phyloP scores from a whole-genome alignment of 2,797 vertebrate genomes.

The Sebastes jordani region DNA sequence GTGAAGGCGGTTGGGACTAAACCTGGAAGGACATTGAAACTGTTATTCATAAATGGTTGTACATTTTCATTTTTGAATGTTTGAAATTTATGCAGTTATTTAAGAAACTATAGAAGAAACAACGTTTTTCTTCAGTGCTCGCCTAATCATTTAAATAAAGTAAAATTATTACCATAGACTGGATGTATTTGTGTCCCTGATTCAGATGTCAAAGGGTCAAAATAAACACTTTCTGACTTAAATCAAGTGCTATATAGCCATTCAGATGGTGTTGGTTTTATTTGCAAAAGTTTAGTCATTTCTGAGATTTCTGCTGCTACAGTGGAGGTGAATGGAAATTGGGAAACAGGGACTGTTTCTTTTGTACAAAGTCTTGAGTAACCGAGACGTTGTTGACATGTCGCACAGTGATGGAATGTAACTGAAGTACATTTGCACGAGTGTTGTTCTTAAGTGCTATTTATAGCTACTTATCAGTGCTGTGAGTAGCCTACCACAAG shows the following conservation, averaged over 20 bases:
- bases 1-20: conserved; percentile 52
- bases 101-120: conserved; percentile 78
- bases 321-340: neutral
- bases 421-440: neutral
- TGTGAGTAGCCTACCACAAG: neutral
- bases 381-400: neutral
- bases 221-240: neutral
- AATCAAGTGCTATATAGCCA: neutral
- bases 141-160: conserved; percentile 84
- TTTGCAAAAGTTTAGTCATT: neutral
- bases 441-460: neutral
- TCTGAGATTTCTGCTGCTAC: neutral
- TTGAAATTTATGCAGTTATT: conserved; percentile 78
- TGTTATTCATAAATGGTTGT: conserved; percentile 72
- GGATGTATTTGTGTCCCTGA: conserved; percentile 13
- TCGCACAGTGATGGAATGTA: neutral
- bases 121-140: conserved; percentile 74
- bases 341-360: neutral
- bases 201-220: neutral
- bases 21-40: conserved; percentile 56
- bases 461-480: neutral
- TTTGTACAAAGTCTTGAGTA: neutral
- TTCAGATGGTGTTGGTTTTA: neutral
- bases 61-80: conserved; percentile 83
- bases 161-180: conserved; percentile 70